Conservation (phyloP, 2,113 vertebrate genomes). For the Alexandromys fortis region DNA sequence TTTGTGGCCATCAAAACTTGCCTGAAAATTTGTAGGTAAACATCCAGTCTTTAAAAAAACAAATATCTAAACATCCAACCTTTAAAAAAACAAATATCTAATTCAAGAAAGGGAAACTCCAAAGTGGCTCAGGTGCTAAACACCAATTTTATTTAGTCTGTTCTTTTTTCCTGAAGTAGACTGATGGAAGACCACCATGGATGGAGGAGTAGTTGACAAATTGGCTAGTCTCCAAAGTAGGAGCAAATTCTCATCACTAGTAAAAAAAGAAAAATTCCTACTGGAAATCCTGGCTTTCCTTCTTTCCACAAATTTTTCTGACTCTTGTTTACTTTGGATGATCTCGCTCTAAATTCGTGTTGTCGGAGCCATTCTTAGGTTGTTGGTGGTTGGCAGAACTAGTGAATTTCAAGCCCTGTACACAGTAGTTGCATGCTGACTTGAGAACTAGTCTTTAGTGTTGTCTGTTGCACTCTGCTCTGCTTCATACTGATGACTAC, state of each 20-base stretch:
- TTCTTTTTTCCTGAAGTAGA: constrained; percentile 69
- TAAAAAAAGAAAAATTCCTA: constrained; percentile 76
- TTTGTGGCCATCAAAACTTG: not conserved
- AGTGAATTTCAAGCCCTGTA: constrained; percentile 98
- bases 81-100: constrained; percentile 16
- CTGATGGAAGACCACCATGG: constrained; percentile 4
- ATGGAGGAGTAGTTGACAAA: constrained; percentile 56
- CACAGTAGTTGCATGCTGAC: constrained; percentile 93
- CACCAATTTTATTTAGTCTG: constrained; percentile 71
- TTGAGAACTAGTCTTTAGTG: constrained; percentile 91
- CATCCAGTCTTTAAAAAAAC: constrained; percentile 21
- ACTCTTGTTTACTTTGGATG: constrained; percentile 80
- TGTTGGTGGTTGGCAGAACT: constrained; percentile 87
- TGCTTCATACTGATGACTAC: constrained; percentile 86
- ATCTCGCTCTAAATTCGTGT: constrained; percentile 83
- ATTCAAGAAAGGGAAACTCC: constrained; percentile 41
- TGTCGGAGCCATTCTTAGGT: constrained; percentile 83
- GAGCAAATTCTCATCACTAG: constrained; percentile 62
- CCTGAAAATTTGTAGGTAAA: constrained; percentile 57
- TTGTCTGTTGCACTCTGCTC: constrained; percentile 92
- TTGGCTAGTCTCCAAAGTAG: constrained; percentile 63
- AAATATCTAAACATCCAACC: constrained; percentile 38
- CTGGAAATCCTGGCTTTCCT: constrained; percentile 86
- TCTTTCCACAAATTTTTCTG: constrained; percentile 84
- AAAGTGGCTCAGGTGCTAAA: constrained; percentile 54